These are phyloP conservation scores for Antechinus stuartii DNA, from an alignment of 2,113 vertebrate species.

Conservation along the genomic window DNA sequence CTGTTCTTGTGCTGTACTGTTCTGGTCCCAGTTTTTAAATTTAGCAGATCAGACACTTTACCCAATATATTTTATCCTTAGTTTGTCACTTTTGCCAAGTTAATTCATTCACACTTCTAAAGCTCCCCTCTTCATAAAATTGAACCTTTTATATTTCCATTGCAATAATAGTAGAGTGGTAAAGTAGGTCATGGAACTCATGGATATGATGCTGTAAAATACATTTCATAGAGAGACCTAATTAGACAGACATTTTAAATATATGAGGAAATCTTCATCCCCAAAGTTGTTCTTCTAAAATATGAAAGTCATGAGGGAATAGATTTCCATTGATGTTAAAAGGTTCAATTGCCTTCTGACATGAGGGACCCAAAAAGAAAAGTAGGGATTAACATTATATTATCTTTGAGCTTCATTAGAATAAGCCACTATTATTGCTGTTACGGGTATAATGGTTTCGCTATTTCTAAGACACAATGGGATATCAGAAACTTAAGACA, in stretches of 20 bases:
- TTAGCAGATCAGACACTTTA: neutral
- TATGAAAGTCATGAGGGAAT: neutral
- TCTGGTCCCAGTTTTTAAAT: neutral
- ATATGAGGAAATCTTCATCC: neutral
- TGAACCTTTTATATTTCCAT: neutral
- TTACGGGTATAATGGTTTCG: neutral
- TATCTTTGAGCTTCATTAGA: neutral
- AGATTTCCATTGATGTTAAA: neutral
- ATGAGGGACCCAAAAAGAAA: neutral
- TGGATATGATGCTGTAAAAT: neutral
- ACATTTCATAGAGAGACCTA: neutral
- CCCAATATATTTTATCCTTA: neutral
- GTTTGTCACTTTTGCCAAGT: neutral
- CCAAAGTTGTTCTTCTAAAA: neutral
- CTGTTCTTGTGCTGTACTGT: fast-evolving
- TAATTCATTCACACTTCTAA: neutral
- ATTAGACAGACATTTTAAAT: neutral
- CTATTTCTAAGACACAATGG: neutral
- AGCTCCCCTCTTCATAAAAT: neutral
- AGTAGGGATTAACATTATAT: neutral
- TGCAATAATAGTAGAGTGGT: neutral
- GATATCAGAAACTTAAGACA: neutral
- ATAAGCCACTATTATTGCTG: neutral
- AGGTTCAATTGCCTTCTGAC: neutral
- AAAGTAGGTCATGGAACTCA: neutral